A percentile compares a stretch with the other conserved stretches of the same genome.
Conservation (phyloP, 2,113 vertebrate genomes). For the Athene cunicularia region DNA sequence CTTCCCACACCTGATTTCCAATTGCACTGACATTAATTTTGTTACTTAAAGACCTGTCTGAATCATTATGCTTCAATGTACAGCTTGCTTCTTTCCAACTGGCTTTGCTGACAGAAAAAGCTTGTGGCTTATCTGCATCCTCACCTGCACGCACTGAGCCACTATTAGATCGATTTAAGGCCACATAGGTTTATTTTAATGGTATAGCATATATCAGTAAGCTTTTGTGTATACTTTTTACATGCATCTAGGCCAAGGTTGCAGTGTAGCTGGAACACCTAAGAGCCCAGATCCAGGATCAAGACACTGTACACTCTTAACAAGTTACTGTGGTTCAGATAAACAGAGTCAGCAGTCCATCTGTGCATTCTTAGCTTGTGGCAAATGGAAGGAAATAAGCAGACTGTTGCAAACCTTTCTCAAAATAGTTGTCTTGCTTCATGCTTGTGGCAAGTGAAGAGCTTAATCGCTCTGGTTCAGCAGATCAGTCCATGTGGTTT, state of each 20-base stretch:
- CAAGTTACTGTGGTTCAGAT: neutral
- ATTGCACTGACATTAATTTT: neutral
- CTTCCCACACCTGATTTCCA: slow-evolving; percentile 32
- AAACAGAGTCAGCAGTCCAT: neutral
- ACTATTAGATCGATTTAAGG: neutral
- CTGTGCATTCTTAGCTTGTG: neutral
- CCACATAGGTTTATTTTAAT: neutral
- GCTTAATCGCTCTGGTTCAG: neutral
- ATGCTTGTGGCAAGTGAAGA: neutral
- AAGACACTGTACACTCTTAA: neutral
- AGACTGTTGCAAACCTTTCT: neutral
- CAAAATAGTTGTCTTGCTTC: neutral
- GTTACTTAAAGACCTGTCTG: neutral
- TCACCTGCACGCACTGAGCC: neutral
- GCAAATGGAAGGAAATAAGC: neutral
- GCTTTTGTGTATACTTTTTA: neutral
- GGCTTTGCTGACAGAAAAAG: neutral
- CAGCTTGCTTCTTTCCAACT: neutral
- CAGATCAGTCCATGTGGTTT: neutral
- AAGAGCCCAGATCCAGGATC: neutral
- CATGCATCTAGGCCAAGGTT: neutral
- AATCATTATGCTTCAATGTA: neutral
- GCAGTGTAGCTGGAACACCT: neutral
- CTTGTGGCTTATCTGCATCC: neutral
- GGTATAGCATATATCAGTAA: neutral